Base-by-base conservation (phyloP, 1,140 invertebrate species). In the Leptopilina clavipes region DNA sequence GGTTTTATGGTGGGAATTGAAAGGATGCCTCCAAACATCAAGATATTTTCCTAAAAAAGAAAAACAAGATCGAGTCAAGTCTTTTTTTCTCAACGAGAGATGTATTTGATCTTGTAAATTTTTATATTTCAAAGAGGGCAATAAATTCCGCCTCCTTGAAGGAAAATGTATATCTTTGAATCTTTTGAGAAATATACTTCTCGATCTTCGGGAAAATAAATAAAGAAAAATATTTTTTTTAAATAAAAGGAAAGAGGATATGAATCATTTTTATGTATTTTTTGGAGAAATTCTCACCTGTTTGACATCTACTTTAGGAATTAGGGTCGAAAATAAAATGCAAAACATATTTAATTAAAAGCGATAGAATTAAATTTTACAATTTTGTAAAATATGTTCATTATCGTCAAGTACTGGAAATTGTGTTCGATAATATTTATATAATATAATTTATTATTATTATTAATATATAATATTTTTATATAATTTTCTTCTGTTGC, bases 171-270 rank as follows among this genome's bases (percentile, higher is more conserved):
- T 65, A 65, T 65, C 22, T 31, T 65, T 0, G 48, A 52, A 17
- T 11, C 12, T 65, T 25, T 65, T 25, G 31, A 65, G 9, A 65
- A 65, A 65, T 65, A 65, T 65, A 25, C 22, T 65, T 65, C 56
- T 65, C 19, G 9, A 25, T 65, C 2, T 22, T n/a, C 0, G 31
- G 11, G 14, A 25, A 31, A 11, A 65, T 59, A 22, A 19, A 59
- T 12, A 59, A 59, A 22, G 19, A 10, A 25, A 31, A 5, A 31
- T 31, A 31, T 31, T n/a, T n/a, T n/a, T n/a, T n/a, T 2, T 31
- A 31, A 31, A 31, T 31, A 31, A 2, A 22, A 31, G 37, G 37
- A 40, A 40, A 40, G 37, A 40, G 6, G 37, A 25, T 11, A 7
- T 22, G 18, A 65, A 65, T 65, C 19, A 10, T 12, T 31, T 65